Conservation (phyloP, 2,888 invertebrate genomes). For the Yponomeuta malinellus region DNA sequence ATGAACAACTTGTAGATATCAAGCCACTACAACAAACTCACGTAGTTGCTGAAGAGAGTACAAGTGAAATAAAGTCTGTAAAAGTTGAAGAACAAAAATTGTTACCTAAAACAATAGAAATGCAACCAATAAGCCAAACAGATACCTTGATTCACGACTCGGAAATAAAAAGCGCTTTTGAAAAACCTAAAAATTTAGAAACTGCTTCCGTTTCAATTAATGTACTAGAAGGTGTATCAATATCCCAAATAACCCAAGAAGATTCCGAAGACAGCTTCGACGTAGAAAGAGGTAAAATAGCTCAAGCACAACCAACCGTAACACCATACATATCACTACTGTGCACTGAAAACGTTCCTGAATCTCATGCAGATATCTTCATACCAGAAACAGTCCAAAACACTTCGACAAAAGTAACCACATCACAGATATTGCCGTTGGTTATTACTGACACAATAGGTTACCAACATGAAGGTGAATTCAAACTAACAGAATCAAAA, state of each 20-base stretch:
- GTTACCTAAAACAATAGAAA: constrained; percentile 34
- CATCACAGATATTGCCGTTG: constrained; percentile 48
- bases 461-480: constrained; percentile 54
- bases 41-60: constrained; percentile 43
- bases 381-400: constrained; percentile 33
- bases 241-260: constrained; percentile 55
- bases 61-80: constrained; percentile 24
- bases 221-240: constrained; percentile 44
- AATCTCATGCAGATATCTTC: constrained; percentile 43
- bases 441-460: constrained; percentile 52
- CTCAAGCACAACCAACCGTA: constrained; percentile 41
- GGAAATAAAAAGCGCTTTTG: constrained; percentile 37
- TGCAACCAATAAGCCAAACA: constrained; percentile 41
- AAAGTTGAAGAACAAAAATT: constrained; percentile 29
- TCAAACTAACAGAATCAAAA: constrained; percentile 39
- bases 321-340: constrained; percentile 53
- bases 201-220: constrained; percentile 39
- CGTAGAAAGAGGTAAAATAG: constrained; percentile 35
- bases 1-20: constrained; percentile 42
- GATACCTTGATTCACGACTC: constrained; percentile 46
- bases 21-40: constrained; percentile 48
- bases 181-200: constrained; percentile 29
- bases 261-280: constrained; percentile 38
- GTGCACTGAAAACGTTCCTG: constrained; percentile 52
- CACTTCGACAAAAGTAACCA: constrained; percentile 41